Base-by-base conservation (phyloP, 2,113 vertebrate species). In the Phasianus colchicus region DNA sequence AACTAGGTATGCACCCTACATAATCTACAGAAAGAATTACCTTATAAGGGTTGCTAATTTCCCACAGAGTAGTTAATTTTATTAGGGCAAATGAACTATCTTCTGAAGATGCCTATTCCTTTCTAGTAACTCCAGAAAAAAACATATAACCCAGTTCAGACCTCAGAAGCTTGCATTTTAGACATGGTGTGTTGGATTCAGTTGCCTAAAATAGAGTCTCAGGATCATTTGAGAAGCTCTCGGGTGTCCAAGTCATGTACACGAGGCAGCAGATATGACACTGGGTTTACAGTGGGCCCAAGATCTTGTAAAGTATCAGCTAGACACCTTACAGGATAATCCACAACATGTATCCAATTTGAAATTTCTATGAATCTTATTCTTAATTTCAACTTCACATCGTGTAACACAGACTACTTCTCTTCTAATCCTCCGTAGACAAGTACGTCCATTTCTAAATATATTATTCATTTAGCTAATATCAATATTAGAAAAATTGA, bases 71-170 rank as follows among this genome's bases (percentile, higher is more conserved):
- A 30, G 13, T 61, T 29, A 20, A 3, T 10, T 22, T 34, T 74
- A 29, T 54, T 63, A 43, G 29, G 40, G 45, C 40, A 73, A 65
- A 66, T 29, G 21, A 34, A 38, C 58, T 80, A 17, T 42, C 18
- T 11, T 73, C n/a, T 63, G 40, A 36, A 76, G 27, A 27, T 22
- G 2, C 40, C 36, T 50, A 1, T 63, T 89, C 83, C 43, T 66
- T 67, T 47, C 11, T 17, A 29, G 48, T 38, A 36, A 52, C 36
- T 84, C 30, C 50, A 70, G 60, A 70, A 13, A 47, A 47, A 8
- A 63, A 7, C 8, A 13, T 1, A 0, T 6, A 9, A 30, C 65
- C 36, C 4, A 20, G 4, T 36, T 88, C 27, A 58, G 71, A 57
- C 5, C 19, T 54, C 67, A 30, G 10, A 11, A 45, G 19, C 19